phyloP scores from a whole-genome alignment of 2,888 invertebrate species.

The Lamproptera curius region DNA sequence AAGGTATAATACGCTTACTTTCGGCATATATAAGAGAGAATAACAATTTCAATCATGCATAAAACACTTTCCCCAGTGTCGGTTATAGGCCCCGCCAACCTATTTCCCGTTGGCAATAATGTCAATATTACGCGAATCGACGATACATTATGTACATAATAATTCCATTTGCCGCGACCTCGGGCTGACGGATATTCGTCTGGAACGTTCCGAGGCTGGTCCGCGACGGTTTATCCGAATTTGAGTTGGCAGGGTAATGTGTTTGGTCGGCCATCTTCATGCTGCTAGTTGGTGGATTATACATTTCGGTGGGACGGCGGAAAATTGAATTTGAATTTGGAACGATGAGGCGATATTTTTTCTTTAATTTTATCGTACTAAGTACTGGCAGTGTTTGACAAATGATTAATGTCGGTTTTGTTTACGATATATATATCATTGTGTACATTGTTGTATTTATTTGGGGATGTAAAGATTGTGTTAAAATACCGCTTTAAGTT shows the following conservation, averaged over 20 bases:
- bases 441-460: no score
- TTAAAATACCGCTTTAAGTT: no score
- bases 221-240: not conserved
- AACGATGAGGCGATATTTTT: conserved; percentile 4
- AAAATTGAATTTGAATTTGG: conserved; percentile 1
- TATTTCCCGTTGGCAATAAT: not conserved
- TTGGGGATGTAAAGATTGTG: no score
- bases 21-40: not conserved
- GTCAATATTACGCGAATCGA: not conserved
- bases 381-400: no score
- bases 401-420: no score
- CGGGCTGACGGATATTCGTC: not conserved
- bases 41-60: not conserved
- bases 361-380: no score
- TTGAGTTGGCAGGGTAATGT: not conserved
- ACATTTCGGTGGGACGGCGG: not conserved
- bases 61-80: not conserved
- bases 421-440: no score
- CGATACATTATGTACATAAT: conserved; percentile 5
- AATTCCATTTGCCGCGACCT: not conserved
- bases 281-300: not conserved
- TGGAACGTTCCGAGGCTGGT: not conserved
- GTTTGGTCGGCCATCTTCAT: conserved; percentile 4
- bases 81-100: not conserved
- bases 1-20: no score